Percentiles rank a stretch among this genome's conserved stretches.
Evolutionary conservation across 2,797 vertebrate genomes (phyloP).

Genomic region (Paedocypris micromegethes): DNA sequence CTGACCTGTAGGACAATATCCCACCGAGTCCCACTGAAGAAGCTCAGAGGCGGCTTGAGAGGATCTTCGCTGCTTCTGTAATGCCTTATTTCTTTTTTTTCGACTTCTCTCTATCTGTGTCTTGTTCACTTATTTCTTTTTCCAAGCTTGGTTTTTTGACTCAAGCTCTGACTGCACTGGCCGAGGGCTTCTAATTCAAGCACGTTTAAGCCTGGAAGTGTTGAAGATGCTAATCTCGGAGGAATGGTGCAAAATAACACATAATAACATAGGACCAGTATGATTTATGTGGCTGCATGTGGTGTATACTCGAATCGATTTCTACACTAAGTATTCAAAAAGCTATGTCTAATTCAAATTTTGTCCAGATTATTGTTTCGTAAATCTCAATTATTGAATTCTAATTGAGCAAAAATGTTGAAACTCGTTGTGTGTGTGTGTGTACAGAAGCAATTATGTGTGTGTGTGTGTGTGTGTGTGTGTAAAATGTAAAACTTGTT

Average conservation of each 20-base stretch:
- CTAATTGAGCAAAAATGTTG: too few relatives aligned
- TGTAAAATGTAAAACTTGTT: too few relatives aligned
- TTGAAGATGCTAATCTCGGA: background rate
- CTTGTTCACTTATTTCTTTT: background rate
- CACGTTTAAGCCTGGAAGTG: constrained; percentile 5
- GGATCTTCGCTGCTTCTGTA: constrained; percentile 88
- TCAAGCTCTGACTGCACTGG: constrained; percentile 4
- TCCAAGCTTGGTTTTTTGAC: background rate
- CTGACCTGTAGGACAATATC: constrained; percentile 72
- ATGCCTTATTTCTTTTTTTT: constrained; percentile 46
- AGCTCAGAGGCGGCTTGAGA: constrained; percentile 83
- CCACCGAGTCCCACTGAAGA: constrained; percentile 76
- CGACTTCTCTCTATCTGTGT: background rate
- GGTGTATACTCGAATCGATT: background rate
- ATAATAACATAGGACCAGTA: constrained; percentile 6
- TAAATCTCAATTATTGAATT: too few relatives aligned
- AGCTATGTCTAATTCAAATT: too few relatives aligned
- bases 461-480: too few relatives aligned
- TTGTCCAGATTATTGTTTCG: too few relatives aligned
- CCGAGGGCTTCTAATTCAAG: background rate
- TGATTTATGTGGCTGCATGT: background rate
- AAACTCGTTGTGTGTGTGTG: too few relatives aligned
- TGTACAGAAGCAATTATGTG: too few relatives aligned
- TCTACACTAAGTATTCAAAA: too few relatives aligned
- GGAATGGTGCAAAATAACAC: constrained; percentile 5